Evolutionary conservation across 2,888 invertebrate genomes (phyloP).

Genomic region (Caenorhabditis afra): DNA sequence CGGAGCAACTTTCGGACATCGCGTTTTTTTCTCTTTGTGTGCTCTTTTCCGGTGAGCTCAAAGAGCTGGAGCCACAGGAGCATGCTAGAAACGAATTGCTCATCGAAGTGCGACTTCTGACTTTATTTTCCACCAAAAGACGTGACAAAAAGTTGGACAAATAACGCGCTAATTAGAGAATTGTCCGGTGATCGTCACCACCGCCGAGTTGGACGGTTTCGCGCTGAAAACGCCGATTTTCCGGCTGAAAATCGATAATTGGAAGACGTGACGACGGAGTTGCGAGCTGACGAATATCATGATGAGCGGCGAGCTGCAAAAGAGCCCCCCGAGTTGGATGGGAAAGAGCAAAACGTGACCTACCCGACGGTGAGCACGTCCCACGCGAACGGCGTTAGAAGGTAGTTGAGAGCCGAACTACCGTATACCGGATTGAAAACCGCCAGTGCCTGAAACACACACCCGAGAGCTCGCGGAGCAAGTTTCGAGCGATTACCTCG

Average conservation of each 20-base stretch:
- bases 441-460: conserved; percentile 20
- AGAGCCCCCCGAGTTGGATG: not conserved
- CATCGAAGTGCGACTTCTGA: too few species aligned
- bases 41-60: too few species aligned
- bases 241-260: not conserved
- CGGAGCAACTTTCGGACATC: not conserved
- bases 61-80: too few species aligned
- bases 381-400: conserved; percentile 46
- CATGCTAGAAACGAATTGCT: too few species aligned
- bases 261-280: conserved; percentile 26
- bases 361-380: conserved; percentile 46
- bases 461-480: not conserved
- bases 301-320: conserved; percentile 33
- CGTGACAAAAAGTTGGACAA: too few species aligned
- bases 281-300: conserved; percentile 38
- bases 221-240: not conserved
- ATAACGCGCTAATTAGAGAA: too few species aligned
- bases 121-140: too few species aligned
- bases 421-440: conserved; percentile 22
- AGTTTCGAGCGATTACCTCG: conserved; percentile 9
- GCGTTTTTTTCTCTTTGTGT: too few species aligned
- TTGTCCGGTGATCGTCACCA: not conserved
- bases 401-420: conserved; percentile 15
- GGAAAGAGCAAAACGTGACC: not conserved
- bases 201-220: not conserved